phyloP scores from a whole-genome alignment of 2,888 invertebrate genomes.

The Drosophila anomelani region DNA sequence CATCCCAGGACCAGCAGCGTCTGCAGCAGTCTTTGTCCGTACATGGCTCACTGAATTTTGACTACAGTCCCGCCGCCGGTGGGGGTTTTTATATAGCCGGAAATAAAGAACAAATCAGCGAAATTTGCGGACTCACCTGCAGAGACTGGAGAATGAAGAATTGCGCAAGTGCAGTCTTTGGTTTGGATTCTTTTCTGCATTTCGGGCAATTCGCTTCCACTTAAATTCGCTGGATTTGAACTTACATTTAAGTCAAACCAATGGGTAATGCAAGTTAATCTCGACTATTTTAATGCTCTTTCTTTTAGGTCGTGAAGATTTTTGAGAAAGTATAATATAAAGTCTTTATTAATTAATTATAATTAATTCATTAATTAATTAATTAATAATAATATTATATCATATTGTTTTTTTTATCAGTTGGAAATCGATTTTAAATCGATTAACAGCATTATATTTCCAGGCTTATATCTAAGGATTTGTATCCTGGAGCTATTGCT shows the following conservation, averaged over 20 bases:
- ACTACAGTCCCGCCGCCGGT: constrained; percentile 30
- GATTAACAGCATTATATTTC: neutral
- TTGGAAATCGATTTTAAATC: neutral
- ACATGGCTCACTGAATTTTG: constrained; percentile 44
- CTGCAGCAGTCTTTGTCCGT: constrained; percentile 45
- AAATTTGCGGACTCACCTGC: constrained; percentile 18
- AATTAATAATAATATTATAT: too few relatives aligned
- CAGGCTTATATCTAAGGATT: too few relatives aligned
- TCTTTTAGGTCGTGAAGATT: neutral
- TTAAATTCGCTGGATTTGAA: constrained; percentile 49
- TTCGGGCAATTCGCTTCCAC: constrained; percentile 10
- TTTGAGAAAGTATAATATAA: neutral
- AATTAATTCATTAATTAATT: too few relatives aligned
- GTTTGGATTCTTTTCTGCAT: constrained; percentile 23
- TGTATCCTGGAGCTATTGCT: neutral
- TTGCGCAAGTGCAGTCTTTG: constrained; percentile 25
- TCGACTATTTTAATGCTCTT: constrained; percentile 8
- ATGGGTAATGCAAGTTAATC: neutral
- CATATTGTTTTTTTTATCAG: too few relatives aligned
- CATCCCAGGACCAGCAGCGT: constrained; percentile 38
- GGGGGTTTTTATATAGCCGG: constrained; percentile 54
- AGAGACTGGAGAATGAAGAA: constrained; percentile 10
- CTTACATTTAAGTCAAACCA: constrained; percentile 1
- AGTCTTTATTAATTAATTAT: too few relatives aligned
- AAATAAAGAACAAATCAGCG: constrained; percentile 30